Evolutionary conservation across 2,888 invertebrate species (phyloP).

Genomic region (Clusia tigrina): DNA sequence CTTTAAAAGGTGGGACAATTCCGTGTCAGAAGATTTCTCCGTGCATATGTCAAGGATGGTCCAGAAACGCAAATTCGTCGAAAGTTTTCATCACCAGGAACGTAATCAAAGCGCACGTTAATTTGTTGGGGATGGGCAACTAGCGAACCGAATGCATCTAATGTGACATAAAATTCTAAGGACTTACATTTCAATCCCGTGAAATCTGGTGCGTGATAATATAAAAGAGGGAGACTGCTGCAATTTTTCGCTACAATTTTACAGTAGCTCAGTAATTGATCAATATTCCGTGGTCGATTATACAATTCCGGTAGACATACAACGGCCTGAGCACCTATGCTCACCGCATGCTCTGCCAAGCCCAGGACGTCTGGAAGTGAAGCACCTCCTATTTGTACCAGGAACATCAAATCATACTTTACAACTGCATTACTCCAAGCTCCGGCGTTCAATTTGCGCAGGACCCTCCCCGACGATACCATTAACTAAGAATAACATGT

Average conservation of each 20-base stretch:
- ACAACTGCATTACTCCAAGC: conserved; percentile 71
- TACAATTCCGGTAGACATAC: conserved; percentile 80
- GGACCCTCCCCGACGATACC: conserved; percentile 83
- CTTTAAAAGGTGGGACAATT: no score
- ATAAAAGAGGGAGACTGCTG: conserved; percentile 78
- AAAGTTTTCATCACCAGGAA: no score
- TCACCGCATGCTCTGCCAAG: conserved; percentile 72
- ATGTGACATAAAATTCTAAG: no score
- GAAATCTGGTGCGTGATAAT: conserved; percentile 82
- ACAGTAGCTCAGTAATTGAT: conserved; percentile 74
- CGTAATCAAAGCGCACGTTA: no score
- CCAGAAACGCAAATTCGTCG: no score
- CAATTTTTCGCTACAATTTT: conserved; percentile 74
- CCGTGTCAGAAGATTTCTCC: no score
- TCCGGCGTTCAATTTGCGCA: conserved; percentile 72
- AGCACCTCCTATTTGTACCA: conserved; percentile 79
- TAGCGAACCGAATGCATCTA: no score
- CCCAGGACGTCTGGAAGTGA: conserved; percentile 74
- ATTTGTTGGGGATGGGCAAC: no score
- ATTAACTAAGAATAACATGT: conserved; percentile 69
- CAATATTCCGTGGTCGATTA: conserved; percentile 72
- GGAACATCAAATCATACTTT: conserved; percentile 69
- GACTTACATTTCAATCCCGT: conserved; percentile 77
- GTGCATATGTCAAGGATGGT: no score
- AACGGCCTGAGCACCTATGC: conserved; percentile 72